Percentiles rank a stretch among this genome's conserved stretches.
Conservation (phyloP, 2,797 vertebrate species). For the Sebastes umbrosus region DNA sequence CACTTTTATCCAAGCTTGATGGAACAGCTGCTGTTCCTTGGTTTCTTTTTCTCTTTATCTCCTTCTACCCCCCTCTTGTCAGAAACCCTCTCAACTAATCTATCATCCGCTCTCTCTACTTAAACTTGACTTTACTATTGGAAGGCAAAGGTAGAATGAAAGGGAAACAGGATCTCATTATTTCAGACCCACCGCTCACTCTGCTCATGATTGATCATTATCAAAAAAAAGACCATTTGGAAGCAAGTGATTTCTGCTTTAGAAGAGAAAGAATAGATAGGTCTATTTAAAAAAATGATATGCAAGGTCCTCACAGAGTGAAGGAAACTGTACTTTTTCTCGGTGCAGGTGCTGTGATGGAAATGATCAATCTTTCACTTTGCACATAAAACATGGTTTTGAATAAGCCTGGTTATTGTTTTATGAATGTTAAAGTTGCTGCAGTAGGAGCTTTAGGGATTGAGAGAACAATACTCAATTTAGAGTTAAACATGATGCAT, state of each 20-base stretch:
- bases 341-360: slow-evolving; percentile 13
- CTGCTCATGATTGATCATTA: slow-evolving; percentile 76
- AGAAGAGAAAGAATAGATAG: slow-evolving; percentile 41
- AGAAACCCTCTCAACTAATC: slow-evolving; percentile 69
- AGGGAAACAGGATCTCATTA: slow-evolving; percentile 80
- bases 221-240: slow-evolving; percentile 67
- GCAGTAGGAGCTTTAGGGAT: not conserved
- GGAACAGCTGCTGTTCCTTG: slow-evolving; percentile 65
- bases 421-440: slow-evolving; percentile 12
- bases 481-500: not conserved
- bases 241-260: slow-evolving; percentile 67
- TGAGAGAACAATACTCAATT: not conserved
- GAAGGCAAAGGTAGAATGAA: slow-evolving; percentile 72
- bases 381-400: slow-evolving; percentile 32
- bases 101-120: slow-evolving; percentile 66
- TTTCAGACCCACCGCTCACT: slow-evolving; percentile 68
- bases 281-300: slow-evolving; percentile 46
- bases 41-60: slow-evolving; percentile 60
- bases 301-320: slow-evolving; percentile 47
- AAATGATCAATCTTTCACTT: slow-evolving; percentile 46
- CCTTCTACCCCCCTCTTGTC: slow-evolving; percentile 39
- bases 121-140: slow-evolving; percentile 71
- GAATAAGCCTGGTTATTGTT: slow-evolving; percentile 23
- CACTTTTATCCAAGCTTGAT: slow-evolving; percentile 71
- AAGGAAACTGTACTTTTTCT: slow-evolving; percentile 30